These are phyloP conservation scores for Lepidurus couesii DNA, from an alignment of 1,140 invertebrate species.

Conservation along the genomic window DNA sequence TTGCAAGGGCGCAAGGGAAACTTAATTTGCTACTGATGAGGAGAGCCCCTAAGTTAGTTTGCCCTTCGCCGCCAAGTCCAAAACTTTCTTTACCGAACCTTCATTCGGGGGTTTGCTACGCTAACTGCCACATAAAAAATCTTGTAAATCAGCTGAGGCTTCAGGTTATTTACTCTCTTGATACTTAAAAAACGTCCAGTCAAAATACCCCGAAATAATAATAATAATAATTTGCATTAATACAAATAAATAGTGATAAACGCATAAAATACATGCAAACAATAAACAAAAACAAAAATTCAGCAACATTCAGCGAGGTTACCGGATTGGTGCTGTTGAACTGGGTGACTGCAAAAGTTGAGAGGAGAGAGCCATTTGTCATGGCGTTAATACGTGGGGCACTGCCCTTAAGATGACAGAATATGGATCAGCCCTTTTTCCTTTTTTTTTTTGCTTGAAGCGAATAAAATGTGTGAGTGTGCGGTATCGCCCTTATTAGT, in stretches of 20 bases:
- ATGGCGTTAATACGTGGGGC: not conserved
- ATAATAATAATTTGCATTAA: no score
- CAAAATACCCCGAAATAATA: no score
- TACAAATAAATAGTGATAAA: no score
- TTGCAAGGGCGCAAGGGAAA: not conserved
- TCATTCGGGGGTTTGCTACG: not conserved
- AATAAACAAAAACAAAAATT: not conserved
- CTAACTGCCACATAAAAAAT: constrained; percentile 10
- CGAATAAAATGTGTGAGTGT: not conserved
- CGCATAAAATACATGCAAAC: not conserved
- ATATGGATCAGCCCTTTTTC: constrained; percentile 18
- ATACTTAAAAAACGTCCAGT: not conserved
- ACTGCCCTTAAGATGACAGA: constrained; percentile 21
- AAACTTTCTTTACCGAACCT: not conserved
- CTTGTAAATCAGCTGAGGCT: not conserved
- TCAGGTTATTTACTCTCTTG: not conserved
- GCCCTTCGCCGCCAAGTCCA: not conserved
- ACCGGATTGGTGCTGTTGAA: not conserved
- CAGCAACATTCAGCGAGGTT: not conserved
- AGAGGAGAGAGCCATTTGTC: constrained; percentile 14
- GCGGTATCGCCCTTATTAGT: constrained; percentile 6
- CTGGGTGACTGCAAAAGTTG: constrained; percentile 1
- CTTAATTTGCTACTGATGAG: constrained; percentile 5
- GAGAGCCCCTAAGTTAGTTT: not conserved
- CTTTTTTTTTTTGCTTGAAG: not conserved